phyloP scores from a whole-genome alignment of 2,797 vertebrate genomes.

The Enteromius fasciolatus region DNA sequence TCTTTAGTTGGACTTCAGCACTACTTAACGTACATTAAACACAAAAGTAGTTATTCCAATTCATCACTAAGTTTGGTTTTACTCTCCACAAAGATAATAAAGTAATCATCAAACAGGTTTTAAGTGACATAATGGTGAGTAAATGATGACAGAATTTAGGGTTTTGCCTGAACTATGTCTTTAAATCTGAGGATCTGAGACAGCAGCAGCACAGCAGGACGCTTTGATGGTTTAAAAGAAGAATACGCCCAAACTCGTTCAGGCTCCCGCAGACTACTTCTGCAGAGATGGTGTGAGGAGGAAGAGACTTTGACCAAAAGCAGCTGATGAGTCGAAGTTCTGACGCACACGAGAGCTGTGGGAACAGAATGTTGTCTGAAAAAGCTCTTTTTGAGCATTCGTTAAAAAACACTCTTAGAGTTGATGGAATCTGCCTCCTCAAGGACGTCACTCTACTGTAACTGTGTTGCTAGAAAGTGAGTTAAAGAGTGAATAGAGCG shows the following conservation, averaged over 20 bases:
- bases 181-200: slow-evolving; percentile 7
- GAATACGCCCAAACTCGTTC: background rate
- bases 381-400: slow-evolving; percentile 21
- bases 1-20: background rate
- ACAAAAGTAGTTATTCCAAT: background rate
- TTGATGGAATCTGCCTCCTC: slow-evolving; percentile 40
- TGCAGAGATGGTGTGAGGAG: slow-evolving; percentile 5
- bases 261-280: slow-evolving; percentile 25
- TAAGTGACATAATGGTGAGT: background rate
- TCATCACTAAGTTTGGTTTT: background rate
- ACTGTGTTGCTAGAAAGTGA: slow-evolving; percentile 6
- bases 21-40: background rate
- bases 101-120: slow-evolving; percentile 3
- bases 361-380: slow-evolving; percentile 35
- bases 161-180: slow-evolving; percentile 4
- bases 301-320: slow-evolving; percentile 26
- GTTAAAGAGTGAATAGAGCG: slow-evolving; percentile 11
- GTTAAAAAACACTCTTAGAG: slow-evolving; percentile 25
- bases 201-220: slow-evolving; percentile 2
- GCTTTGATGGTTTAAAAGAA: slow-evolving; percentile 22
- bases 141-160: background rate
- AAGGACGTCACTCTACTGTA: slow-evolving; percentile 35
- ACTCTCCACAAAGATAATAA: background rate
- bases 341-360: slow-evolving; percentile 20
- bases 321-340: slow-evolving; percentile 22